Evolutionary conservation across 2,113 vertebrate genomes (phyloP).

Genomic region (Misgurnus mizolepis): DNA sequence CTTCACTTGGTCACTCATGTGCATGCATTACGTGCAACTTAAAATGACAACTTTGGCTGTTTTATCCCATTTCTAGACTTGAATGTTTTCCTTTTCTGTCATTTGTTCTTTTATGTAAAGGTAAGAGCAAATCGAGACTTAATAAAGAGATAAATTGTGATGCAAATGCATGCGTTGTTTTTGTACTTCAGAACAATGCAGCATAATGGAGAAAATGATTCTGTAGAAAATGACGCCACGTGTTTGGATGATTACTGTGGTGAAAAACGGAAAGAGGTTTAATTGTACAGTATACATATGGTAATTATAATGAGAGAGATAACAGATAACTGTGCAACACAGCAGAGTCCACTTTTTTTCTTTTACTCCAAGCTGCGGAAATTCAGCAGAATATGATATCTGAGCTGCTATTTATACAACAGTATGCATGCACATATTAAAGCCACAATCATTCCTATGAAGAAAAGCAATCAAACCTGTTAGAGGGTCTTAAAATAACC

Average conservation of each 20-base stretch:
- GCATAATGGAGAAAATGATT: slow-evolving; percentile 26
- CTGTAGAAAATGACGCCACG: slow-evolving; percentile 25
- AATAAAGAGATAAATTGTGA: slow-evolving; percentile 21
- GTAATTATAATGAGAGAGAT: slow-evolving; percentile 25
- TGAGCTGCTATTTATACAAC: background rate
- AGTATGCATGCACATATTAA: background rate
- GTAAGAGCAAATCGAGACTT: slow-evolving; percentile 9
- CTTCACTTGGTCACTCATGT: slow-evolving; percentile 3
- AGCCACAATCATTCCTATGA: background rate
- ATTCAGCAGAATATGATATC: background rate
- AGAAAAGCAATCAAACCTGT: background rate
- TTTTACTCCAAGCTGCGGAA: background rate
- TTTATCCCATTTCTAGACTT: background rate
- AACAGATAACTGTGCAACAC: background rate
- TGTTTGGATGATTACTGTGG: slow-evolving; percentile 43
- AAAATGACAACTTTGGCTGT: background rate
- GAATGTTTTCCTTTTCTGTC: background rate
- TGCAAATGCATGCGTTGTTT: slow-evolving; percentile 34
- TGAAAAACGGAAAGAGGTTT: slow-evolving; percentile 32
- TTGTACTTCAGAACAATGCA: slow-evolving; percentile 19
- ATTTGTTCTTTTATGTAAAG: slow-evolving; percentile 1
- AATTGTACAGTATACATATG: slow-evolving; percentile 43
- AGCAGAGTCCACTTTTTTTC: slow-evolving; percentile 6
- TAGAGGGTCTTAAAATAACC: background rate
- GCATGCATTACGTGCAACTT: background rate